Conservation (phyloP, 2,888 invertebrate species). For the Drosophila yooni region DNA sequence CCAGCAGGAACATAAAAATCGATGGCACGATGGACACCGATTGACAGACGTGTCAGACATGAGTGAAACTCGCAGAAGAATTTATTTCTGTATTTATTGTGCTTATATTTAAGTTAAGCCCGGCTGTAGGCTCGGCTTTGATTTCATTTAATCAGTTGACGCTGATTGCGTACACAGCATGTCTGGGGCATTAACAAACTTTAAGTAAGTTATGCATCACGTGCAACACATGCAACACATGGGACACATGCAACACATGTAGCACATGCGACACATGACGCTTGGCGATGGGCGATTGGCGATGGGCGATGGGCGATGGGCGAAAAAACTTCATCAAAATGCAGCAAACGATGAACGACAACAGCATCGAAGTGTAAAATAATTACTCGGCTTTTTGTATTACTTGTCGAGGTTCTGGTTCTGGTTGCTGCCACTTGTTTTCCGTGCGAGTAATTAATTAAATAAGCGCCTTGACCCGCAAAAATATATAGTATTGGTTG, state of each 20-base stretch:
- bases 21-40: conserved; percentile 50
- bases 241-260: conserved; percentile 10
- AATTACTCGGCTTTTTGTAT: conserved; percentile 70
- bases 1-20: conserved; percentile 61
- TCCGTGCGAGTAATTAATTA: conserved; percentile 71
- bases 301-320: conserved; percentile 6
- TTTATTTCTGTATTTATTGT: conserved; percentile 54
- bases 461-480: conserved; percentile 76
- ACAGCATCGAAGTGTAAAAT: conserved; percentile 68
- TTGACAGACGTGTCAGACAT: conserved; percentile 52
- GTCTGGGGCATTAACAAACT: conserved; percentile 57
- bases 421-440: conserved; percentile 57
- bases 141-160: conserved; percentile 68
- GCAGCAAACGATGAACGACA: conserved; percentile 48
- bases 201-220: conserved; percentile 67
- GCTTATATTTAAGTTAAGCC: conserved; percentile 44
- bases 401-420: conserved; percentile 33
- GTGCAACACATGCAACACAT: conserved; percentile 65
- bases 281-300: conserved; percentile 1
- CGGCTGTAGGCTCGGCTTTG: conserved; percentile 48
- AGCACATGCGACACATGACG: conserved; percentile 16
- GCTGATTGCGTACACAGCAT: conserved; percentile 51
- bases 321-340: conserved; percentile 67
- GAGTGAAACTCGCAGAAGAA: conserved; percentile 7
- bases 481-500: conserved; percentile 70